These are phyloP conservation scores for Mus pahari DNA, from an alignment of 2,113 vertebrate genomes.

Conservation along the genomic window DNA sequence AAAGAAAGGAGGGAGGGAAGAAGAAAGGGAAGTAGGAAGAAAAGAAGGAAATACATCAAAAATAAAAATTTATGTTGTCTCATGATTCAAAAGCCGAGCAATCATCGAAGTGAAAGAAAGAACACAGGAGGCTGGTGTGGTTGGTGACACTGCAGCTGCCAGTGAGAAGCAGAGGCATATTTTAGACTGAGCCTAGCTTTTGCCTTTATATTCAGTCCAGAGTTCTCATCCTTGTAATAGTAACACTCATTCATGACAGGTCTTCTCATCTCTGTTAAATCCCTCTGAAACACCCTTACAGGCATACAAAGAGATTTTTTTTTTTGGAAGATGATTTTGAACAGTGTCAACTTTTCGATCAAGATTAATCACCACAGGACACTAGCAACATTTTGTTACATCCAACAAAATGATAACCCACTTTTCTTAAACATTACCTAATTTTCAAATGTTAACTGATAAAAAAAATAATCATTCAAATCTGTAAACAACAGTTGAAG, in stretches of 20 bases:
- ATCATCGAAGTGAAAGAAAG: rapidly evolving
- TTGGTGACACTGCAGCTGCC: rapidly evolving
- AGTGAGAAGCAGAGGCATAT: too few species aligned
- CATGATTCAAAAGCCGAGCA: background rate
- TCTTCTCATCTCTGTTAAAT: background rate
- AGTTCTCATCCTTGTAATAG: too few species aligned
- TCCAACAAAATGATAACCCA: background rate
- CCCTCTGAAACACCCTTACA: background rate
- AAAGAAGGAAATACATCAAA: background rate
- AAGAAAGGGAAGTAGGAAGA: background rate
- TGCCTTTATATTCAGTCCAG: background rate
- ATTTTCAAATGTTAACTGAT: background rate
- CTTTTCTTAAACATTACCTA: background rate
- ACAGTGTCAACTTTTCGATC: background rate
- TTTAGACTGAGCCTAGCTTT: background rate
- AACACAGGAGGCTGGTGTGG: rapidly evolving
- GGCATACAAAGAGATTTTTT: background rate
- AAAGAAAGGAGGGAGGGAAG: background rate
- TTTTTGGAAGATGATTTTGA: background rate
- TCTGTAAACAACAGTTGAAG: background rate
- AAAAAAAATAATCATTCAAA: background rate
- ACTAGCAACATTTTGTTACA: background rate
- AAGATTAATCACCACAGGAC: background rate
- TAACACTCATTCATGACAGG: background rate
- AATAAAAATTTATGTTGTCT: background rate